Conservation (phyloP, 2,113 vertebrate genomes). For the Abramis brama region DNA sequence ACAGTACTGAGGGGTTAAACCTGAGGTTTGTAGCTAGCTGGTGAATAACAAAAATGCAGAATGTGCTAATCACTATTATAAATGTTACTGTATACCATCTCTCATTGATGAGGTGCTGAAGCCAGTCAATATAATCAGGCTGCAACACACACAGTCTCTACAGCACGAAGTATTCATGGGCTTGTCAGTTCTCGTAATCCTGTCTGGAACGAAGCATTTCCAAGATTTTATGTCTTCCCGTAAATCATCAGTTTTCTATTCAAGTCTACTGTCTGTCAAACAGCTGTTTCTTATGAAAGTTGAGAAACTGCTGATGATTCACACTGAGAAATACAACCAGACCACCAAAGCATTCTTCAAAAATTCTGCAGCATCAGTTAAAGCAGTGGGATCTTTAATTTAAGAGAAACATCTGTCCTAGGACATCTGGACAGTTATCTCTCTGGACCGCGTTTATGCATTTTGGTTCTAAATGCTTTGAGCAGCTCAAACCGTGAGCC, state of each 20-base stretch:
- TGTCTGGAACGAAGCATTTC: conserved; percentile 38
- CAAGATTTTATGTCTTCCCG: conserved; percentile 27
- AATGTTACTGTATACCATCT: neutral
- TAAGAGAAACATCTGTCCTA: conserved; percentile 25
- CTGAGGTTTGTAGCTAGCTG: neutral
- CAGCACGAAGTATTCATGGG: conserved; percentile 51
- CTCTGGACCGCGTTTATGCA: neutral
- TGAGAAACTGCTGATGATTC: conserved; percentile 50
- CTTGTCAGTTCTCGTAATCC: conserved; percentile 24
- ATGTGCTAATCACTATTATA: neutral
- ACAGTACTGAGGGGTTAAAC: neutral
- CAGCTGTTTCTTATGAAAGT: conserved; percentile 53
- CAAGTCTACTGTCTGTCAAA: conserved; percentile 40
- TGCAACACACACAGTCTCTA: conserved; percentile 49
- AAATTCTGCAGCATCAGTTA: conserved; percentile 20
- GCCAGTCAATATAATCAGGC: conserved; percentile 50
- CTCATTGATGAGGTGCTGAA: neutral
- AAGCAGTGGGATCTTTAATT: conserved; percentile 17
- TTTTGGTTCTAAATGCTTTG: neutral
- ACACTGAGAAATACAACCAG: conserved; percentile 43
- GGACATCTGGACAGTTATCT: conserved; percentile 30
- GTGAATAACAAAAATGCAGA: neutral
- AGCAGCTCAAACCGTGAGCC: neutral
- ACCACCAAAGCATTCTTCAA: conserved; percentile 49
- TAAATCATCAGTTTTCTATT: conserved; percentile 48